These are phyloP conservation scores for Babylonia areolata DNA, from an alignment of 1,140 invertebrate species.

Conservation along the genomic window DNA sequence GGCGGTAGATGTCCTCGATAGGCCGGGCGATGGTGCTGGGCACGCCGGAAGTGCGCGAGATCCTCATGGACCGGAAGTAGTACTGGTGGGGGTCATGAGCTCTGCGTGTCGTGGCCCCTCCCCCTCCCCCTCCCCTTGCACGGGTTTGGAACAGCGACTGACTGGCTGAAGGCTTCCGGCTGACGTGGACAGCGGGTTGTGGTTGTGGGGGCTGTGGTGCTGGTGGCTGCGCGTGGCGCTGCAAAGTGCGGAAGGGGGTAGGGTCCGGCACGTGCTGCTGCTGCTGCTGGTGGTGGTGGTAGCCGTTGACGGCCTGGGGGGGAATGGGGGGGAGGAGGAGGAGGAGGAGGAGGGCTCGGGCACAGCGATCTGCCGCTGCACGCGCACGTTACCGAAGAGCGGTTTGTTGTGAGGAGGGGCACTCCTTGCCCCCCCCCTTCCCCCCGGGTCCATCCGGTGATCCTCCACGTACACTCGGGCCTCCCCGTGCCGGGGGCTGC, in stretches of 20 bases:
- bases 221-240: too few species aligned
- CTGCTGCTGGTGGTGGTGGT: background rate
- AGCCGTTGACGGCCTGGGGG: background rate
- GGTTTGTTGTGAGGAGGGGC: background rate
- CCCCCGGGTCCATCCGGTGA: background rate
- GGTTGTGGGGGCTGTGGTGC: too few species aligned
- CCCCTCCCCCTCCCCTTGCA: background rate
- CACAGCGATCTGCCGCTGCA: background rate
- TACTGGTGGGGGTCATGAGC: background rate
- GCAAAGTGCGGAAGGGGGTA: background rate
- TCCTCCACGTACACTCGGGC: constrained; percentile 22
- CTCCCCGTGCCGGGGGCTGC: background rate
- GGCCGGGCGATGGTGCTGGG: constrained; percentile 39
- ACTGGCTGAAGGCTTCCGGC: background rate
- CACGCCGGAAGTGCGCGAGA: background rate
- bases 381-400: background rate
- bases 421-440: background rate
- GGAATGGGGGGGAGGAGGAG: background rate
- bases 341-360: background rate
- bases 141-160: too few species aligned
- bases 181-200: background rate
- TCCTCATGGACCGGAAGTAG: constrained; percentile 1
- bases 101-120: background rate
- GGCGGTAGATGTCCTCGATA: constrained; percentile 47
- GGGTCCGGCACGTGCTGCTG: background rate